phyloP scores from a whole-genome alignment of 2,113 vertebrate genomes.

The Hippolais icterina region DNA sequence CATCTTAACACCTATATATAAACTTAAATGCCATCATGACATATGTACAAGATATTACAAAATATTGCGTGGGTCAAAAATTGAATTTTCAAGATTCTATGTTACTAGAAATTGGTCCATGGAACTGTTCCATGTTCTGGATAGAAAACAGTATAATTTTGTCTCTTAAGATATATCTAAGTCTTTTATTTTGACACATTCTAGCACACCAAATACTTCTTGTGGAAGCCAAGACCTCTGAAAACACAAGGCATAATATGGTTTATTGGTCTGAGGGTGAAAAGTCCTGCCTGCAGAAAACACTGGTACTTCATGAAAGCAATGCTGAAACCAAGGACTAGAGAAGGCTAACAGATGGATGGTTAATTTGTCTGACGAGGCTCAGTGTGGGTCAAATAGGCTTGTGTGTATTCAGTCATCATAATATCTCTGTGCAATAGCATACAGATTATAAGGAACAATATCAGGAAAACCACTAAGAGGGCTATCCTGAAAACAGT shows the following conservation, averaged over 20 bases:
- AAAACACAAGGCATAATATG: background rate
- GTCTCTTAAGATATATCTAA: background rate
- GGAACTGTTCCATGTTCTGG: background rate
- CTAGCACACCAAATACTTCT: background rate
- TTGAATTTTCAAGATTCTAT: background rate
- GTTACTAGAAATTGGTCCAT: background rate
- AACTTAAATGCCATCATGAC: background rate
- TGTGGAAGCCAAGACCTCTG: background rate
- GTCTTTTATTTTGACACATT: background rate
- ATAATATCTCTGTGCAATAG: background rate
- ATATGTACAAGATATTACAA: background rate
- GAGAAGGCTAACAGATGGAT: background rate
- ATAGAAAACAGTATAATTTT: background rate
- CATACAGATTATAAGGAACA: background rate
- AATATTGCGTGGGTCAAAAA: background rate
- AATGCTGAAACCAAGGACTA: background rate
- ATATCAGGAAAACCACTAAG: background rate
- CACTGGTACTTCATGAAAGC: background rate
- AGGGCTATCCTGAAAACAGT: background rate
- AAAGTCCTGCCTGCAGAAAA: background rate
- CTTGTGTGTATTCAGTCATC: background rate
- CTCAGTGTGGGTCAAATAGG: background rate
- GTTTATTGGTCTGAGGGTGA: background rate
- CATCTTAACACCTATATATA: background rate
- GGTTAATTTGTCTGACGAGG: background rate